Percentiles rank a stretch among this genome's conserved stretches.
Conservation (phyloP, 2,113 vertebrate genomes). For the Alligator mississippiensis region DNA sequence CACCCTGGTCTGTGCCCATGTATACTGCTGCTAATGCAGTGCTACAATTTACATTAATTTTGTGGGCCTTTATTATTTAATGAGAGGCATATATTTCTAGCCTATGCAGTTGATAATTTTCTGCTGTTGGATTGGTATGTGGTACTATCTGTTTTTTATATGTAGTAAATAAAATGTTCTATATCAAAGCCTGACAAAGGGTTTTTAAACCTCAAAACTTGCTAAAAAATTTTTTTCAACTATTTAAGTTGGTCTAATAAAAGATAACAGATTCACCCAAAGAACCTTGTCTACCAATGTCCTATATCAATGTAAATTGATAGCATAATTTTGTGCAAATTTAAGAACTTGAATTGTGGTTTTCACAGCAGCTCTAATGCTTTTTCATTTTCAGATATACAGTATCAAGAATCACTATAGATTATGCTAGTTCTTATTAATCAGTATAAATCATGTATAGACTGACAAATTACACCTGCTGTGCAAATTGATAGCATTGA, state of each 20-base stretch:
- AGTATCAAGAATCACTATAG: background rate
- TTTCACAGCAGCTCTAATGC: background rate
- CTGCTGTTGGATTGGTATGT: background rate
- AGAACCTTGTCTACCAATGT: no score
- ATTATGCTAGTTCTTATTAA: background rate
- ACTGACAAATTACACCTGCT: background rate
- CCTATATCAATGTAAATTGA: background rate
- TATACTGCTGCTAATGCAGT: background rate
- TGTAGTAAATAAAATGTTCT: no score
- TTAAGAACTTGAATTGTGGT: background rate
- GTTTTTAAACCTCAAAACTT: no score
- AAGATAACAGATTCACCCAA: no score
- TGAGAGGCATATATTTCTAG: background rate
- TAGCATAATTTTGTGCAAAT: background rate
- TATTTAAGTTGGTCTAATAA: no score
- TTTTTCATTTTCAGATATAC: background rate
- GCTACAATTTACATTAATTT: background rate
- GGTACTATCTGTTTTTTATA: background rate
- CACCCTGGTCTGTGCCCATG: background rate
- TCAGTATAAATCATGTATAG: background rate
- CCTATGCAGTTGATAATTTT: background rate
- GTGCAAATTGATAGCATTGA: background rate
- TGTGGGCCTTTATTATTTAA: background rate
- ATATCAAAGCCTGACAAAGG: no score
- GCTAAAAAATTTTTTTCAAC: no score